Percentiles rank a stretch among this genome's conserved stretches.
Conservation (phyloP, 2,888 invertebrate genomes). For the Apamea monoglypha region DNA sequence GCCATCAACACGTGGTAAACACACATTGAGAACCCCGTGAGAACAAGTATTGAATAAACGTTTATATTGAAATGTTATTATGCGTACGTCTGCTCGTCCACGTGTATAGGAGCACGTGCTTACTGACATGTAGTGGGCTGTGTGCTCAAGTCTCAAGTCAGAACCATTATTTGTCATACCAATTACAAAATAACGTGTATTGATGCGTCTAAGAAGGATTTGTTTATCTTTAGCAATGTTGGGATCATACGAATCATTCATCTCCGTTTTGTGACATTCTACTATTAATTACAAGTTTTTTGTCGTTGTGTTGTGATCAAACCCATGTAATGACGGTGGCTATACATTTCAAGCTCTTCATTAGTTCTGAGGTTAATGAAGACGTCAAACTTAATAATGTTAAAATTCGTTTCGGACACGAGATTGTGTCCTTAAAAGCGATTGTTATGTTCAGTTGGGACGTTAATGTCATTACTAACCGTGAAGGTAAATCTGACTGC, state of each 20-base stretch:
- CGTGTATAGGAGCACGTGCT: constrained; percentile 62
- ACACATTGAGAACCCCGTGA: constrained; percentile 78
- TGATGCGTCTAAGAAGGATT: constrained; percentile 3
- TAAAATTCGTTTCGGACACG: constrained; percentile 36
- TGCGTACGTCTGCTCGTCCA: constrained; percentile 59
- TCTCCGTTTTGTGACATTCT: constrained; percentile 15
- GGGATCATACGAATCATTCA: constrained; percentile 9
- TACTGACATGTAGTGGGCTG: constrained; percentile 42
- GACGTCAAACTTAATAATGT: constrained; percentile 50
- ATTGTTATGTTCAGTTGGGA: constrained; percentile 41
- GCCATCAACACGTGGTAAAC: constrained; percentile 78
- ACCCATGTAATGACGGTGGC: constrained; percentile 24
- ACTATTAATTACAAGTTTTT: constrained; percentile 29
- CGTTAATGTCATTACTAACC: constrained; percentile 47
- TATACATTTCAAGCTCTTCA: constrained; percentile 32
- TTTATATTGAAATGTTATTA: constrained; percentile 62
- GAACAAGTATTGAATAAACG: constrained; percentile 62
- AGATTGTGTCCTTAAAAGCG: constrained; percentile 39
- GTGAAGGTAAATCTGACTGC: constrained; percentile 52
- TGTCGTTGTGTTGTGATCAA: constrained; percentile 24
- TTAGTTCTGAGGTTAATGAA: constrained; percentile 56
- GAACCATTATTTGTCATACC: constrained; percentile 49
- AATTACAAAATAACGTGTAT: constrained; percentile 39
- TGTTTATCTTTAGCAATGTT: constrained; percentile 18
- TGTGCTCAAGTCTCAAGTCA: constrained; percentile 33